Base-by-base conservation (phyloP, 2,888 invertebrate genomes). In the Lottia gigantea region DNA sequence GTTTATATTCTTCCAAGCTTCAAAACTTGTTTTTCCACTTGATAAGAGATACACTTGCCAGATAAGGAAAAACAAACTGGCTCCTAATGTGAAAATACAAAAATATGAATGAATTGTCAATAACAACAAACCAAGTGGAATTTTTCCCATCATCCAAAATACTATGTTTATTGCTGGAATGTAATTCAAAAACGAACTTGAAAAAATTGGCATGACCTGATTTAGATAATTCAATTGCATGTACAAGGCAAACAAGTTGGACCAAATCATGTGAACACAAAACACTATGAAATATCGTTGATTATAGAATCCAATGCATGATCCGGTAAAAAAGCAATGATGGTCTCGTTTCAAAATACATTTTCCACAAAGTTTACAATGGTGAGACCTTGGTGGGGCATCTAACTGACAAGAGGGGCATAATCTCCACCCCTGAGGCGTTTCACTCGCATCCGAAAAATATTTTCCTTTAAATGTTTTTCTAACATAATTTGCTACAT, bases 271-370 rank as follows among this genome's bases (percentile, higher is more conserved):
- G 73, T 83, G 83, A 70, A 89, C 80, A 23, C 85, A 81, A 70
- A 88, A 87, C 0, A 87, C 82, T 62, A 89, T 81, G 73, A 89
- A 90, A 73, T 87, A 87, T 49, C 88, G 80, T 81, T 89, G 89
- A 78, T 88, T 89, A 71, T 86, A 84, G 67, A 89, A 81, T 23
- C 89, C 89, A 4, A 89, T 85, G 71, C 89, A 89, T 3, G 85
- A 86, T 25, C 79, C 81, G 0, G 84, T 84, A 68, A 89, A 80
- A 76, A 86, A 88, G 73, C 89, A 89, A 75, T 89, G 89, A 71
- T 89, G 89, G 73, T 89, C 89, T 71, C 88, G 85, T 23, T 88
- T 85, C 63, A 89, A 78, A 46, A 89, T 83, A 73, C 89, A 89
- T 72, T 76, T 77, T 40, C 86, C 81, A 75, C 89, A 89, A 12